Percentiles rank a stretch among this genome's conserved stretches.
These are phyloP conservation scores for Drosophila willistoni DNA, from an alignment of 1,140 invertebrate genomes.

Conservation along the genomic window DNA sequence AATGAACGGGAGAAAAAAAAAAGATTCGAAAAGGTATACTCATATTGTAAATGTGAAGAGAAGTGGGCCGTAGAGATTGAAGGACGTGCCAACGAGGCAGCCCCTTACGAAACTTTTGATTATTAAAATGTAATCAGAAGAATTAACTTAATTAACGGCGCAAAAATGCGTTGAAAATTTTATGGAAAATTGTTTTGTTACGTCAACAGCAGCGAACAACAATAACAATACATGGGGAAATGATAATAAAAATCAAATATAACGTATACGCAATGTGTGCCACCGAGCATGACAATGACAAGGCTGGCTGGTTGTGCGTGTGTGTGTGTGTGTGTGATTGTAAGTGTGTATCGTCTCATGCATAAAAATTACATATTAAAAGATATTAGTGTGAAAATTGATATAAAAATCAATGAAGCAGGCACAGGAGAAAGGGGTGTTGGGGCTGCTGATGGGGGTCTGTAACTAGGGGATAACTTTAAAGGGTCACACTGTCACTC, in stretches of 20 bases:
- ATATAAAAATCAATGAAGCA: slow-evolving; percentile 81
- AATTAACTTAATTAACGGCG: slow-evolving; percentile 78
- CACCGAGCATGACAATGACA: slow-evolving; percentile 42
- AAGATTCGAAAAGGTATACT: slow-evolving; percentile 22
- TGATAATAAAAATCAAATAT: slow-evolving; percentile 76
- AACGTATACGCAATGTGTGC: slow-evolving; percentile 61
- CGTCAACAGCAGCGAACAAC: slow-evolving; percentile 15
- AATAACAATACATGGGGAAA: slow-evolving; percentile 23
- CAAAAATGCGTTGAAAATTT: slow-evolving; percentile 50
- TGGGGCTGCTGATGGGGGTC: background rate
- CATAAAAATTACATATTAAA: slow-evolving; percentile 81
- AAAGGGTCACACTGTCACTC: slow-evolving; percentile 55
- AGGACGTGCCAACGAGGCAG: slow-evolving; percentile 51
- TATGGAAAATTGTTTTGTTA: slow-evolving; percentile 52
- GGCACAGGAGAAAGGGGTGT: slow-evolving; percentile 22
- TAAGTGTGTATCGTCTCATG: slow-evolving; percentile 47
- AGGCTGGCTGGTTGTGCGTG: slow-evolving; percentile 26
- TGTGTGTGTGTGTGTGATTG: slow-evolving; percentile 22
- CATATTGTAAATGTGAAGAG: slow-evolving; percentile 14
- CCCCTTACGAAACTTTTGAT: slow-evolving; percentile 68
- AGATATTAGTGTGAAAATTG: slow-evolving; percentile 80
- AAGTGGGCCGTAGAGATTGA: slow-evolving; percentile 5
- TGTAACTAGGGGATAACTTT: slow-evolving; percentile 42
- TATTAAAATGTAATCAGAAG: slow-evolving; percentile 78
- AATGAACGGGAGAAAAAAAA: slow-evolving; percentile 27